Base-by-base conservation (phyloP, 2,113 vertebrate species). In the Plectropomus leopardus region DNA sequence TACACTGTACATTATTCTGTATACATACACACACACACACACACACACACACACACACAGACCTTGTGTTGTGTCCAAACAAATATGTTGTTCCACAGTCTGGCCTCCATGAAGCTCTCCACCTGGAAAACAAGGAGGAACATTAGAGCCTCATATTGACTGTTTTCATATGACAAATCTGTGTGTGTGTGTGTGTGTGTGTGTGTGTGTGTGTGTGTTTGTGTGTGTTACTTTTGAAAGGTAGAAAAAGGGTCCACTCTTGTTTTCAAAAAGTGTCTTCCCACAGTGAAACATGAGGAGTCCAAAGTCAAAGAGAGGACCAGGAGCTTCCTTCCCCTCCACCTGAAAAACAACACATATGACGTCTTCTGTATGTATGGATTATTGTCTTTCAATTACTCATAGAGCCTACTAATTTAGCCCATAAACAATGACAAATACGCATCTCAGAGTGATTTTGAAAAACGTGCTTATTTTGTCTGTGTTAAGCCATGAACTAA, bases 221-320 rank as follows among this genome's bases (percentile, higher is more conserved):
- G 28, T 67, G 14, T 73, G 30, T 59, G 64, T 80, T 89, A 95
- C 95, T 84, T 96, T 96, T 17, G 94, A 96, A 40, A 96, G 84
- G 76, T 95, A 96, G 91, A 95, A 95, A 82, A 95, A 96, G 7
- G 94, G 95, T 2, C 94, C 94, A 77, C 94, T 95, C 80, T 91
- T 54, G 60, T 93, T 93, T 74, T 95, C 80, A 65, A 92, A 90
- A 21, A 96, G 82, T 2, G 34, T 70, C 84, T 86, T 91, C 51
- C 92, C 95, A 89, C 93, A 93, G 84, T 96, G 95, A 85, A 95
- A 95, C 92, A 96, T 93, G 40, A 94, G 84, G 30, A 95, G 89
- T 47, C 95, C 95, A 81, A 95, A 96, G 86, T 96, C 95, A 89
- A 95, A 96, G 61, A 96, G 91, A 5, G 96, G 92, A 2, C 94